Evolutionary conservation across 2,888 invertebrate genomes (phyloP), one percentile per base, ranked within the genome.

Genomic region (Adineta ricciae): DNA sequence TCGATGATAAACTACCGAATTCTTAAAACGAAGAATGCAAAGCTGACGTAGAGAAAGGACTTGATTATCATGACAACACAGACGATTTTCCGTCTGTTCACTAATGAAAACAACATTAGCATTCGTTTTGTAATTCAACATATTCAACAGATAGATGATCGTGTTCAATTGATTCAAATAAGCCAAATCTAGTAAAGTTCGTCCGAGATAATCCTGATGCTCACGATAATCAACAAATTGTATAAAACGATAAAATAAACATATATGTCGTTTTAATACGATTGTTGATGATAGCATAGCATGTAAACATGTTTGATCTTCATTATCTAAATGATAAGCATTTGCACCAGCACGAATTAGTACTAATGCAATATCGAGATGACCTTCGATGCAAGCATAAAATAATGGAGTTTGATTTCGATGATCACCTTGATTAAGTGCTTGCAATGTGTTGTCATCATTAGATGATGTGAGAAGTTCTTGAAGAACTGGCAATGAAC

Each of bases 221-320:
- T 3, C 24, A 41, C 38, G 78, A 78, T 78, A 78, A 41, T 78
- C 78, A 78, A 78, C 78, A 78, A 14, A 38, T 41, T 78, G 78
- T 3, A 78, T 78, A n/a, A 78, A 38, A n/a, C 32, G 11, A 78
- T 41, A 78, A 41, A 78, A 78, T 41, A 78, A 78, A 9, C n/a
- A 41, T 24, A 78, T 38, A 41, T 78, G 78, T 41, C 78, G 21
- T 78, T 78, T 78, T 41, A 78, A 41, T 24, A 78, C 41, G 24
- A 78, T 78, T 8, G n/a, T 78, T n/a, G 78, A 78, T 78, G 78
- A 41, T 19, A 78, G 9, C 78, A 78, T 78, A 2, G 38, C 41
- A 78, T 78, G 78, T 78, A 78, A 41, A 78, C 78, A 78, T 78
- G 78, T 78, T 78, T 78, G 78, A 78, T 78, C 24, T 24, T 41